Base-by-base conservation (phyloP, 2,797 vertebrate genomes). In the Hapalemur alaotrensis region DNA sequence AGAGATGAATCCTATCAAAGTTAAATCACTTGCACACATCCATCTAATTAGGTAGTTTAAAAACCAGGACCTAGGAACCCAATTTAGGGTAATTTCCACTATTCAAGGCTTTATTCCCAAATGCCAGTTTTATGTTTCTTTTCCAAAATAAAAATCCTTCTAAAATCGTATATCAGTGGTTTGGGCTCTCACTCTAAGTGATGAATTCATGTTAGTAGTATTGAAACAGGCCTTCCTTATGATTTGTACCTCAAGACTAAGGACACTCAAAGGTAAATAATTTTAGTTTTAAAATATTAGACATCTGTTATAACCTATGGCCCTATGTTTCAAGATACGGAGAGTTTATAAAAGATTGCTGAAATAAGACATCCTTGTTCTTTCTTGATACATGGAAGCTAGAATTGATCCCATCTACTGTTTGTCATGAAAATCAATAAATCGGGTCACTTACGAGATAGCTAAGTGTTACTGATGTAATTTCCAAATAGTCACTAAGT, bases 71-170 rank as follows among this genome's bases (percentile, higher is more conserved):
- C 46, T 30, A 78, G 38, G 28, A 63, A n/a, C 38, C 43, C 38
- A 41, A 0, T 43, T 82, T 91, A 32, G 41, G 18, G 70, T 38
- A 38, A 6, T 70, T 92, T 69, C 20, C 91, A 50, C 63, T 80
- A 14, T 67, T 61, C 41, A 86, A 65, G 32, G 11, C 52, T 96
- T 69, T 78, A 65, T 88, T 80, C 46, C 59, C 72, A 76, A 86
- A 89, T 67, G 23, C 22, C n/a, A 79, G 11, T 41, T 94, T 89
- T 91, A 63, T 50, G 30, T 46, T 94, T 41, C 41, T 80, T 93
- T 52, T 81, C 87, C 67, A 89, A 91, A 93, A 80, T 83, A 61
- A 91, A 96, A 81, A 83, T 93, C 52, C 38, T 83, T 93, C 65
- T 69, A 59, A 90, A 95, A 76, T 88, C 57, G 8, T 75, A 14